Percentiles rank a stretch among this genome's conserved stretches.
Evolutionary conservation across 2,797 vertebrate species (phyloP).

Genomic region (Buceros bicornis): DNA sequence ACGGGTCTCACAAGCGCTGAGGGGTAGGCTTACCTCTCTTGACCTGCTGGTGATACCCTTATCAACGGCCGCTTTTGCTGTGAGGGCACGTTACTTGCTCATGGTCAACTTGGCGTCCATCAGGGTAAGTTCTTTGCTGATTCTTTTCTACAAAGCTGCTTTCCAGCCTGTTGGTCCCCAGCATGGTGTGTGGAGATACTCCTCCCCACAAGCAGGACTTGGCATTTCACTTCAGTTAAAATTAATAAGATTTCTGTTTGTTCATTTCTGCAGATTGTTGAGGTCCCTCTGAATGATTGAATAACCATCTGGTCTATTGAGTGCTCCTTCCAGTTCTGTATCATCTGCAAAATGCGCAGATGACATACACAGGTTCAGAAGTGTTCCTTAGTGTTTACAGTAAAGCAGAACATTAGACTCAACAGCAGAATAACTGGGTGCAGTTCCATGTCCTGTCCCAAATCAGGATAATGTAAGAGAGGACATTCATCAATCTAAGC

Average conservation of each 20-base stretch:
- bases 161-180: neutral
- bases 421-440: neutral
- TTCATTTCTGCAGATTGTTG: neutral
- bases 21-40: neutral
- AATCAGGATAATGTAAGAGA: neutral
- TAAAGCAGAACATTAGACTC: neutral
- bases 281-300: neutral
- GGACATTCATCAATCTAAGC: neutral
- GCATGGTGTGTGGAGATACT: neutral
- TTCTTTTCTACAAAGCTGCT: neutral
- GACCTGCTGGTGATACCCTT: neutral
- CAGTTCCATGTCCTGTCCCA: neutral
- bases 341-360: conserved; percentile 1
- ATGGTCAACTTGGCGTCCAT: neutral
- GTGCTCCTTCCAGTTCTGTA: neutral
- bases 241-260: neutral
- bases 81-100: neutral
- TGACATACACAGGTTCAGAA: neutral
- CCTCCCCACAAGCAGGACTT: neutral
- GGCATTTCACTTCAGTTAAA: neutral
- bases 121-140: neutral
- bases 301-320: neutral
- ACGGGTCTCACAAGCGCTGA: neutral
- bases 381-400: neutral
- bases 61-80: neutral